Evolutionary conservation across 1,140 invertebrate genomes (phyloP).

Genomic region (Drosophila grimshawi): DNA sequence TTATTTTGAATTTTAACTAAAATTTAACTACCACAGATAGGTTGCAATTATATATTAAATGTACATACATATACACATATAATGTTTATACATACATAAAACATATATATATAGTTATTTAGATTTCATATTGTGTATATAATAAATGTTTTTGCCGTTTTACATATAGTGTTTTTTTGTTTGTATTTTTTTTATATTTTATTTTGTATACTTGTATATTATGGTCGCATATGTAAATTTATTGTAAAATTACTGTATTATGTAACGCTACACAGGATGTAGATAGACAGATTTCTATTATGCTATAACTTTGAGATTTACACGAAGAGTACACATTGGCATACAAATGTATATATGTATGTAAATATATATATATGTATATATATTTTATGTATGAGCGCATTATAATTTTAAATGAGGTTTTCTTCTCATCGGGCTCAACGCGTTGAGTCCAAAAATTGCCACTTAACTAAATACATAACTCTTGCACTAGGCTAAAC

Average conservation of each 20-base stretch:
- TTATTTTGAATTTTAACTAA: constrained; percentile 84
- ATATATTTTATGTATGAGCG: constrained; percentile 44
- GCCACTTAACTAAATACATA: constrained; percentile 81
- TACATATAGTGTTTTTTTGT: neutral
- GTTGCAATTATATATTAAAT: constrained; percentile 81
- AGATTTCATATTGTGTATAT: constrained; percentile 40
- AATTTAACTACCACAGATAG: constrained; percentile 85
- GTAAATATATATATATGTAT: constrained; percentile 27
- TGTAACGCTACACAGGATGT: constrained; percentile 25
- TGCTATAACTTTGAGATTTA: constrained; percentile 71
- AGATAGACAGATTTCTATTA: constrained; percentile 33
- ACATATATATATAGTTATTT: constrained; percentile 45
- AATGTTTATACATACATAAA: constrained; percentile 44
- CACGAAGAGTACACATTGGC: constrained; percentile 46
- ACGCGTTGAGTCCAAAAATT: constrained; percentile 40
- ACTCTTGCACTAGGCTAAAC: constrained; percentile 79
- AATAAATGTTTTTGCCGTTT: constrained; percentile 19
- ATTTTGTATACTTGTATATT: constrained; percentile 22
- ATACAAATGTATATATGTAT: constrained; percentile 32
- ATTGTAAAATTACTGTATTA: constrained; percentile 20
- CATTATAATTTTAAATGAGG: constrained; percentile 59
- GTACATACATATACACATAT: constrained; percentile 35
- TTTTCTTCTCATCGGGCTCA: constrained; percentile 27
- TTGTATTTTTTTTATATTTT: too few species aligned
- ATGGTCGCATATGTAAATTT: constrained; percentile 30